Evolutionary conservation across 2,113 vertebrate species (phyloP).

Genomic region (Takifugu flavidus): DNA sequence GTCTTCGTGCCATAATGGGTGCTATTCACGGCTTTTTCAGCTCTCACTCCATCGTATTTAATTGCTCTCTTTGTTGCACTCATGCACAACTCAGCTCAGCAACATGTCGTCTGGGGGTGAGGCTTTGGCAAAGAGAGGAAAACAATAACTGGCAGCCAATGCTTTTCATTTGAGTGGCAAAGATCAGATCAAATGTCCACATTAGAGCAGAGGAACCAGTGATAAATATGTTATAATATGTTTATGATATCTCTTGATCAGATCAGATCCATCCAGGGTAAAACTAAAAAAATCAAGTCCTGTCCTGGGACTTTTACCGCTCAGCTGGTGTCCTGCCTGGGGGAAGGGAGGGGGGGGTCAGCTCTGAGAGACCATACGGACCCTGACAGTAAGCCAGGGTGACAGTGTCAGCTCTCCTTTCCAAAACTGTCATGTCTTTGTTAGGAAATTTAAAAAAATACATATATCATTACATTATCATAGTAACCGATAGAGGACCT

Average conservation of each 20-base stretch:
- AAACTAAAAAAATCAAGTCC: constrained; percentile 31
- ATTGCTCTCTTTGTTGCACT: constrained; percentile 16
- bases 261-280: constrained; percentile 10
- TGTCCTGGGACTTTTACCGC: constrained; percentile 34
- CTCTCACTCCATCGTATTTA: constrained; percentile 13
- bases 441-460: not conserved
- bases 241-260: not conserved
- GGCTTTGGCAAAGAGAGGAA: constrained; percentile 4
- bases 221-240: too few relatives aligned
- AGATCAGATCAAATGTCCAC: too few relatives aligned
- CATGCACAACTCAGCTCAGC: constrained; percentile 16
- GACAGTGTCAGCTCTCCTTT: constrained; percentile 38
- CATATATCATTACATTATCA: too few relatives aligned
- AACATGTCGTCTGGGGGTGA: constrained; percentile 1
- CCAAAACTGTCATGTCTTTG: constrained; percentile 1
- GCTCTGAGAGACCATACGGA: constrained; percentile 11
- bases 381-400: constrained; percentile 35
- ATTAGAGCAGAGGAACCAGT: too few relatives aligned
- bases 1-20: not conserved
- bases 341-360: constrained; percentile 9
- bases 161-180: too few relatives aligned
- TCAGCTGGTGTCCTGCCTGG: constrained; percentile 37
- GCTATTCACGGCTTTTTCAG: constrained; percentile 29
- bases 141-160: not conserved
- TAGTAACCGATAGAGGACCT: too few relatives aligned